These are phyloP conservation scores for Thaumatotibia leucotreta DNA, from an alignment of 1,140 invertebrate species.

Conservation along the genomic window DNA sequence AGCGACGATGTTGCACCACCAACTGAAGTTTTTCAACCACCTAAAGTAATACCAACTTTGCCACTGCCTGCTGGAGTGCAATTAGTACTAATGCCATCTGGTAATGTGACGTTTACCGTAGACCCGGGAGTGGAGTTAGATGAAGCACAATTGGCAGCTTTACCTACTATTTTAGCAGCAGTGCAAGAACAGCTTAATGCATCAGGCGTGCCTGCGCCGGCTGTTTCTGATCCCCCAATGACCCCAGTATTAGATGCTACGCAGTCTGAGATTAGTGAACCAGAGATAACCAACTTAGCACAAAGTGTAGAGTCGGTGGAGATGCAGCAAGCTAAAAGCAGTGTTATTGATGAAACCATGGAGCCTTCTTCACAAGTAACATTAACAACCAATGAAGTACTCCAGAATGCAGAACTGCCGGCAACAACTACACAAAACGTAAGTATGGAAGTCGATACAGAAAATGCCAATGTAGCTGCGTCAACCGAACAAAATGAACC, in stretches of 20 bases:
- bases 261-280: not conserved
- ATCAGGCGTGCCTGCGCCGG: not conserved
- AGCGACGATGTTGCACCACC: not conserved
- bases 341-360: not conserved
- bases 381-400: not conserved
- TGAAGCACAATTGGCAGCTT: conserved; percentile 16
- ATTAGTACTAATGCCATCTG: conserved; percentile 33
- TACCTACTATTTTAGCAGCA: conserved; percentile 21
- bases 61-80: conserved; percentile 37
- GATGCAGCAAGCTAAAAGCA: not conserved
- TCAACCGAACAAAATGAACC: not conserved
- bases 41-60: not conserved
- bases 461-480: not conserved
- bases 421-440: conserved; percentile 8
- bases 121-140: conserved; percentile 28
- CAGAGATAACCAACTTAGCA: not conserved
- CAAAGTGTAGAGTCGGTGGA: not conserved
- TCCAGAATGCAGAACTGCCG: not conserved
- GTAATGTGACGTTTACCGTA: conserved; percentile 29
- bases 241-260: no score
- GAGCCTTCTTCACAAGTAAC: not conserved
- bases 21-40: not conserved
- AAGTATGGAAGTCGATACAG: conserved; percentile 12
- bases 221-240: not conserved
- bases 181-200: conserved; percentile 18